A percentile compares a stretch with the other conserved stretches of the same genome.
Conservation (phyloP, 2,888 invertebrate genomes). For the Xestia ashworthii region DNA sequence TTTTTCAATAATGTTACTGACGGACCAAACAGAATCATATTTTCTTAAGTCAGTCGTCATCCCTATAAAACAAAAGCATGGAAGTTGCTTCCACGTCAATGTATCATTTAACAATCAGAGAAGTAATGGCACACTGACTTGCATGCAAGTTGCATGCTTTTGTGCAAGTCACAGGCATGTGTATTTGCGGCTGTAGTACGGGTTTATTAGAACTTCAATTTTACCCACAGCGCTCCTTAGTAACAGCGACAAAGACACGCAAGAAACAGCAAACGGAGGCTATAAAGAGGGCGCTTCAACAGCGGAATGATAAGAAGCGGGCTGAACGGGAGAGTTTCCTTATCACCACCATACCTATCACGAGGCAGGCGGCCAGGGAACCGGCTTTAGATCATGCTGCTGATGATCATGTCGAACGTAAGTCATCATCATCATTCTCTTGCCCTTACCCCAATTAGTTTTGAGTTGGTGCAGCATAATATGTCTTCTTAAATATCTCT, state of each 20-base stretch:
- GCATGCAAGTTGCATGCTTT: neutral
- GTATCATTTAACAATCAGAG: neutral
- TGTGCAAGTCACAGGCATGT: neutral
- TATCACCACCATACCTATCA: constrained; percentile 98
- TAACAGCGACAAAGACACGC: constrained; percentile 99
- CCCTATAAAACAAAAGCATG: neutral
- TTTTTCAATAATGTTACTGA: no score
- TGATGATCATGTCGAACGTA: constrained; percentile 97
- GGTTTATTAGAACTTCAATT: neutral
- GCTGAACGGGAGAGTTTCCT: constrained; percentile 98
- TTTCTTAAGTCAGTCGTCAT: no score
- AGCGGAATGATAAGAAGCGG: constrained; percentile 98
- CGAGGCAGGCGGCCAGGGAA: constrained; percentile 98
- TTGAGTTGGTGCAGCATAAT: no score
- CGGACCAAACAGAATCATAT: no score
- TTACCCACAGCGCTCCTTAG: constrained; percentile 94
- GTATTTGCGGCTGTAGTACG: neutral
- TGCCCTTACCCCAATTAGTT: no score
- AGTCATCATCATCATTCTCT: constrained; percentile 43
- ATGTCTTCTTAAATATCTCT: no score
- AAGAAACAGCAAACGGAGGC: constrained; percentile 99
- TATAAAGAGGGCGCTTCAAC: constrained; percentile 98
- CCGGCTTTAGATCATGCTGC: constrained; percentile 97
- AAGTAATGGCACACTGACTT: neutral
- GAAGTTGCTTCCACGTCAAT: neutral